Base-by-base conservation (phyloP, 23 tunicate species). In the Styela clava region DNA sequence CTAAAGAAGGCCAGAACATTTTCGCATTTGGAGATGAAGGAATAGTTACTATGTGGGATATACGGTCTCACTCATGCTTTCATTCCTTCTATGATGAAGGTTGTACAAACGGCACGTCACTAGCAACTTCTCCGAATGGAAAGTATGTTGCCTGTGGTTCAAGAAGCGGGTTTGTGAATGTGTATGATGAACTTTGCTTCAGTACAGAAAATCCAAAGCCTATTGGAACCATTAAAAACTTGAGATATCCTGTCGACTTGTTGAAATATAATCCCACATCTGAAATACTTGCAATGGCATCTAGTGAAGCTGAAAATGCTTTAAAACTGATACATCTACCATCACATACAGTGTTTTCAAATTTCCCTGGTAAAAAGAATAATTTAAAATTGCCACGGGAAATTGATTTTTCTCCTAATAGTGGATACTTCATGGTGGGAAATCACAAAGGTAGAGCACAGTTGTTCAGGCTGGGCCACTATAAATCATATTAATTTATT, bases 21-120 rank as follows among this genome's bases (percentile, higher is more conserved):
- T 61, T 93, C 19, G 83, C 93, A 30, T 61, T 84, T 81, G 98
- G 98, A 28, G 93, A 93, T 74, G 98, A 93, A 37, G 93, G 89
- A 63, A 29, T 80, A 26, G 89, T 93, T 2, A 34, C 73, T 78
- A 79, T 82, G 31, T 93, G 89, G 89, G 93, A 93, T 74, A 32
- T 93, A 52, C 69, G 88, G 21, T 28, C 83, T 3, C 69, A 78
- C 20, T 52, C 74, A 31, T 86, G 98, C 68, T 61, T 88, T 23
- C 74, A 76, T 64, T 85, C 88, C n/a, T 91, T 91, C 35, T 35
- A 30, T 2, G 91, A 91, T 68, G 86, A 91, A 69, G 93, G 89
- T 31, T 88, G 89, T 70, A 83, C 83, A 2, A 71, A 88, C 3
- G 98, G 98, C 33, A 84, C 91, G 7, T 44, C 92, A 2, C 69